Evolutionary conservation across 2,113 vertebrate species (phyloP), one percentile per base, ranked within the genome.

Genomic region (Monopterus albus): DNA sequence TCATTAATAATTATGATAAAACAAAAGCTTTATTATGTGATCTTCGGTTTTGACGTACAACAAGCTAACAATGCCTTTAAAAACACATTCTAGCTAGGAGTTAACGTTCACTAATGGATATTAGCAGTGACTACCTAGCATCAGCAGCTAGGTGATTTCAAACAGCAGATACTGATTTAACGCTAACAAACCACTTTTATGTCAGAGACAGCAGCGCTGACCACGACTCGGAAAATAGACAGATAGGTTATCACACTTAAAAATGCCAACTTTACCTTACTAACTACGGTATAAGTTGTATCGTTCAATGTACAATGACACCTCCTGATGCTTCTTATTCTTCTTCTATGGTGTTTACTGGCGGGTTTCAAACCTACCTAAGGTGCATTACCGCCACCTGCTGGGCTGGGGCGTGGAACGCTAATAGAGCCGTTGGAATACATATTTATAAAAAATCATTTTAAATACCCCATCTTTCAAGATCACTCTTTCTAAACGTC

Each of bases 81-180:
- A 17, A 43, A 13, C 10, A 13, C 4, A 12, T 25, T 2, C 1
- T 4, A 2, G 36, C 36, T 18, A 31, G 18, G 17, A 21, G 25
- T 9, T 42, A 29, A 4, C 13, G 29, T 31, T 31, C 5, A 0
- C 50, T 72, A 72, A 26, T 45, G 20, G 11, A 25, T 46, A n/a
- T 31, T 72, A 62, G 57, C 63, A 10, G 3, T 38, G 25, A 6
- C 25, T 33, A 21, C 6, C 25, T 74, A 67, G 65, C 77, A 62
- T 39, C 18, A n/a, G 38, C 45, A 31, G 29, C 8, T 31, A 31
- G 5, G 5, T 42, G n/a, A 60, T 17, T 25, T 3, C 1, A 2
- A 36, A 35, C 14, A 5, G 5, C 29, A 62, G 33, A 18, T 36
- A 49, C 38, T 14, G 7, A 10, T 47, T 56, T 25, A 50, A 42